These are phyloP conservation scores for Ceraclea dissimilis DNA, from an alignment of 2,888 invertebrate species.

Conservation along the genomic window DNA sequence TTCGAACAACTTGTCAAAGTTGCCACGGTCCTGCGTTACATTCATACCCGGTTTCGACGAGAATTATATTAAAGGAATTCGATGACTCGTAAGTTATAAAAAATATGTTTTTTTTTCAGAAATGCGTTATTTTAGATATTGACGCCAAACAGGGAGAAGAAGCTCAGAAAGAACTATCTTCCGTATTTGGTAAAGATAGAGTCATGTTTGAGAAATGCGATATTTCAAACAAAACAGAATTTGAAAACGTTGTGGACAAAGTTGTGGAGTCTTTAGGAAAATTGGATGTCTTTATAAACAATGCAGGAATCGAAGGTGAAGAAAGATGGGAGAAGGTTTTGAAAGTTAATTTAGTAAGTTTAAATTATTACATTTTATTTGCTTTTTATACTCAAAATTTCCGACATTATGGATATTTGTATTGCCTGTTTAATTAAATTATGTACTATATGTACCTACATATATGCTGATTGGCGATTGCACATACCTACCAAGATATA, in stretches of 20 bases:
- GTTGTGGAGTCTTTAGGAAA: conserved; percentile 32
- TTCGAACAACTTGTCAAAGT: too few species aligned
- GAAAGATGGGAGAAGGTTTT: conserved; percentile 31
- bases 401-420: too few species aligned
- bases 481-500: too few species aligned
- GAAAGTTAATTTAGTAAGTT: conserved; percentile 34
- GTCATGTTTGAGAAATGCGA: conserved; percentile 44
- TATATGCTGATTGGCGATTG: too few species aligned
- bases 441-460: too few species aligned
- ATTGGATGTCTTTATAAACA: conserved; percentile 41
- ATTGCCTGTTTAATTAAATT: too few species aligned
- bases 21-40: too few species aligned
- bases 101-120: not conserved
- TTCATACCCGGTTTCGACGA: too few species aligned
- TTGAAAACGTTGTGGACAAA: conserved; percentile 37
- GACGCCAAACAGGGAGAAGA: conserved; percentile 34
- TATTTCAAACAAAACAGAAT: conserved; percentile 38
- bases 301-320: conserved; percentile 37
- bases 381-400: too few species aligned
- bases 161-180: conserved; percentile 37
- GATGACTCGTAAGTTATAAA: too few species aligned
- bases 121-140: conserved; percentile 32
- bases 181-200: conserved; percentile 38
- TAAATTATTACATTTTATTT: too few species aligned
- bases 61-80: too few species aligned